Evolutionary conservation across 2,797 vertebrate genomes (phyloP).

Genomic region (Alectoris magna): DNA sequence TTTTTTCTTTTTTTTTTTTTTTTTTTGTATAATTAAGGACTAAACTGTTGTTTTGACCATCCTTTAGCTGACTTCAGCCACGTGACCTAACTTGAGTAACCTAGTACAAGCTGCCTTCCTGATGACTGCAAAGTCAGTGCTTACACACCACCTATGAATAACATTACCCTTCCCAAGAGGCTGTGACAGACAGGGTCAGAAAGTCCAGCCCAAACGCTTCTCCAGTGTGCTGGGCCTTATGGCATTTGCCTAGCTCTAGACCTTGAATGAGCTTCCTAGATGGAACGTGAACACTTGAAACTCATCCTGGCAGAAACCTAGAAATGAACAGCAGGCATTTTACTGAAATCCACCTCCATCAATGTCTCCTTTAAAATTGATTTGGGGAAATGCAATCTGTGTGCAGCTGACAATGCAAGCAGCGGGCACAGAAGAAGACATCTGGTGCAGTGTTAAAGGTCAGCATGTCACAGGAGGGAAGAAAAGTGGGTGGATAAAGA

Average conservation of each 20-base stretch:
- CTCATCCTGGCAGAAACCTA: background rate
- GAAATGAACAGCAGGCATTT: background rate
- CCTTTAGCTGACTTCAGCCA: background rate
- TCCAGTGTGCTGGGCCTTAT: background rate
- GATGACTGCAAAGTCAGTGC: fast-evolving
- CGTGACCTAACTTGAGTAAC: background rate
- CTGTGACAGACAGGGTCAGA: background rate
- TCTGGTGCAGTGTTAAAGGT: background rate
- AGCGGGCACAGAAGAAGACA: background rate
- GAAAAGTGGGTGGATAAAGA: background rate
- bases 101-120: background rate
- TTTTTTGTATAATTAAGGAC: background rate
- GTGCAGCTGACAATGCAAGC: background rate
- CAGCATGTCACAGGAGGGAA: background rate
- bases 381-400: background rate
- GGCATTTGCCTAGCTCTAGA: background rate
- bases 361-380: background rate
- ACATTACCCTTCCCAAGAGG: background rate
- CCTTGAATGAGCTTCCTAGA: background rate
- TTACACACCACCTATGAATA: background rate
- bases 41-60: background rate
- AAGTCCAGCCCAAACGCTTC: background rate
- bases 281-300: background rate
- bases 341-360: background rate
- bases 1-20: background rate